Evolutionary conservation across 2,797 vertebrate species (phyloP).

Genomic region (Hypotaenidia okinawae): DNA sequence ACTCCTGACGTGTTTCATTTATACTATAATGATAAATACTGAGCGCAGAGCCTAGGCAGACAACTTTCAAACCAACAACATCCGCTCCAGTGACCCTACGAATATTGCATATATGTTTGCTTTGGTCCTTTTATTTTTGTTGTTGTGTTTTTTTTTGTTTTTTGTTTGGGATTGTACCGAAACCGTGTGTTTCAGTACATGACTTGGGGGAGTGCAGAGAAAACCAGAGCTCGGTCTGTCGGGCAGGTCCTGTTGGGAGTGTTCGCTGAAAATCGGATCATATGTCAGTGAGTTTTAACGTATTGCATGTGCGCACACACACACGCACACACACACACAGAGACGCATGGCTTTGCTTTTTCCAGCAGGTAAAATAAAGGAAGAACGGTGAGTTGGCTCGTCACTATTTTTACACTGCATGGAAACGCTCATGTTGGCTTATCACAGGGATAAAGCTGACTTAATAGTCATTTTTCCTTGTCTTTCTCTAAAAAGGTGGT

Average conservation of each 20-base stretch:
- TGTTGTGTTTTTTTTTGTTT: background rate
- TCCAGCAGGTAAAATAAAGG: conserved; percentile 42
- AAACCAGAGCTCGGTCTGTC: background rate
- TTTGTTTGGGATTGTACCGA: background rate
- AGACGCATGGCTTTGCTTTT: background rate
- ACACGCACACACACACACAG: too few relatives aligned
- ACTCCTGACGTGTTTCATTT: conserved; percentile 35
- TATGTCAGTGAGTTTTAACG: background rate
- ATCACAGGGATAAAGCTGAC: conserved; percentile 34
- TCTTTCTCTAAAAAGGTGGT: conserved; percentile 19
- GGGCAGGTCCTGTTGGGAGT: background rate
- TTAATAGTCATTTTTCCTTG: conserved; percentile 32
- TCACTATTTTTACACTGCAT: background rate
- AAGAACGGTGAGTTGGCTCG: conserved; percentile 17
- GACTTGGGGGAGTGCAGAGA: background rate
- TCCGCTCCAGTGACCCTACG: background rate
- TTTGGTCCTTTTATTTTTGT: background rate
- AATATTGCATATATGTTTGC: background rate
- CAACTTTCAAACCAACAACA: conserved; percentile 4
- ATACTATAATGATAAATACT: conserved; percentile 45
- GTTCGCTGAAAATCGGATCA: conserved; percentile 8
- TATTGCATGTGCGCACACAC: background rate
- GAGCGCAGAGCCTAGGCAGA: background rate
- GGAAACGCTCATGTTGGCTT: conserved; percentile 25
- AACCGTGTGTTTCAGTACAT: background rate